These are phyloP conservation scores for Sminthurides bifidus DNA, from an alignment of 1,140 invertebrate species.

Conservation along the genomic window DNA sequence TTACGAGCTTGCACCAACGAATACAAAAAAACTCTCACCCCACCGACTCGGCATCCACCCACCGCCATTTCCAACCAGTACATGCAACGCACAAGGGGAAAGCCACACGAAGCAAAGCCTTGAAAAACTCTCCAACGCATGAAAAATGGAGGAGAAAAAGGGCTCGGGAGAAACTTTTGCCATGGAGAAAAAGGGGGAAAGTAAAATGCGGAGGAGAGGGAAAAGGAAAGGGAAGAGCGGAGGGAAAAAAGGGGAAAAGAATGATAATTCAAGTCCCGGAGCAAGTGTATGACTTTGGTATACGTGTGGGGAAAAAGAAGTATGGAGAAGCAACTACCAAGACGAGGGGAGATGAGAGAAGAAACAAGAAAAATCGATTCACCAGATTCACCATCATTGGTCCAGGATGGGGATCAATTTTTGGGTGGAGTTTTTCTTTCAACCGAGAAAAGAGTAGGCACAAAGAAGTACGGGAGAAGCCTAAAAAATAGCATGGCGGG, in stretches of 20 bases:
- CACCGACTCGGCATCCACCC: no score
- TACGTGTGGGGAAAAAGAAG: not conserved
- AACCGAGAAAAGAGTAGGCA: no score
- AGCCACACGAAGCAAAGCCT: no score
- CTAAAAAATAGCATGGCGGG: not conserved
- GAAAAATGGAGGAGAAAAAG: constrained; percentile 31
- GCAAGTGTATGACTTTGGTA: constrained; percentile 5
- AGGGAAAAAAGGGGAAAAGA: not conserved
- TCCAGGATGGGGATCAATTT: constrained; percentile 29
- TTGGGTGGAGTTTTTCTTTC: constrained; percentile 32
- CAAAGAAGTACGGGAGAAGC: constrained; percentile 1
- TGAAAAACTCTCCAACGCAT: no score
- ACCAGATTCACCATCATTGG: constrained; percentile 31
- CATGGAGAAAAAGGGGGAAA: not conserved
- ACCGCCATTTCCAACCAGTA: no score
- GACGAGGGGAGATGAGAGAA: constrained; percentile 26
- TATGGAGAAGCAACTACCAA: constrained; percentile 24
- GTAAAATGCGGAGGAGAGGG: constrained; percentile 3
- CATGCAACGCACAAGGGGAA: no score
- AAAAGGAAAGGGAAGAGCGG: constrained; percentile 9
- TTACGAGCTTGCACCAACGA: no score
- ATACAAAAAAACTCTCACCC: no score
- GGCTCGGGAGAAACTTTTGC: constrained; percentile 8
- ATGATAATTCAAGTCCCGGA: no score
- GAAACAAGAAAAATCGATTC: constrained; percentile 26